Percentiles rank a stretch among this genome's conserved stretches.
Conservation (phyloP, 2,888 invertebrate species). For the Protophormia terraenovae region DNA sequence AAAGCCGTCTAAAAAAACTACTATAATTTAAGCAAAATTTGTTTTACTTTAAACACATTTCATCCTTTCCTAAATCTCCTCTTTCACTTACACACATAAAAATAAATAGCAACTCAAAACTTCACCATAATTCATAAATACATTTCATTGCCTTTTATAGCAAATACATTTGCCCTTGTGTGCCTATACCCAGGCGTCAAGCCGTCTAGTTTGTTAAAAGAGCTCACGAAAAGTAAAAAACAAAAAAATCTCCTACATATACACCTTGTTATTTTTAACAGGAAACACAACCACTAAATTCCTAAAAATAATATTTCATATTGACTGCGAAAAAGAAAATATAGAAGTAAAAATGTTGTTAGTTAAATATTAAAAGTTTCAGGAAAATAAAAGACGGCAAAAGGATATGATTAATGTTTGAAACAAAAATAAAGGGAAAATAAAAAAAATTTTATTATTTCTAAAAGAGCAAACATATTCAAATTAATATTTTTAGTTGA, state of each 20-base stretch:
- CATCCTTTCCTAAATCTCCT: not conserved
- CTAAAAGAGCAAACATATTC: too few species aligned
- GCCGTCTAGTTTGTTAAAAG: constrained; percentile 31
- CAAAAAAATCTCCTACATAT: not conserved
- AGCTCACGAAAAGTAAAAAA: too few species aligned
- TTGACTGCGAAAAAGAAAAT: not conserved
- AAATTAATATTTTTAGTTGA: too few species aligned
- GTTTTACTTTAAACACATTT: too few species aligned
- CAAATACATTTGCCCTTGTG: not conserved
- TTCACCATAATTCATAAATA: not conserved
- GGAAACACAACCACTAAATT: constrained; percentile 23
- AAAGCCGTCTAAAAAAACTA: not conserved
- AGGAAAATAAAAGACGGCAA: too few species aligned
- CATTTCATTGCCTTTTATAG: not conserved
- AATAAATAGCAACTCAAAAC: not conserved
- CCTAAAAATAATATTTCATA: constrained; percentile 53
- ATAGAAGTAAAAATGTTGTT: not conserved
- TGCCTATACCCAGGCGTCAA: constrained; percentile 17
- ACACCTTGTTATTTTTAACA: constrained; percentile 8
- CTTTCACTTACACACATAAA: not conserved
- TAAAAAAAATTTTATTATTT: too few species aligned
- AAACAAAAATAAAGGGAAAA: not conserved
- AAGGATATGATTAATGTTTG: constrained; percentile 26
- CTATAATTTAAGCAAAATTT: not conserved
- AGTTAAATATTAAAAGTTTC: not conserved